Conservation (phyloP, 2,888 invertebrate genomes). For the Meghimatium bilineatum region DNA sequence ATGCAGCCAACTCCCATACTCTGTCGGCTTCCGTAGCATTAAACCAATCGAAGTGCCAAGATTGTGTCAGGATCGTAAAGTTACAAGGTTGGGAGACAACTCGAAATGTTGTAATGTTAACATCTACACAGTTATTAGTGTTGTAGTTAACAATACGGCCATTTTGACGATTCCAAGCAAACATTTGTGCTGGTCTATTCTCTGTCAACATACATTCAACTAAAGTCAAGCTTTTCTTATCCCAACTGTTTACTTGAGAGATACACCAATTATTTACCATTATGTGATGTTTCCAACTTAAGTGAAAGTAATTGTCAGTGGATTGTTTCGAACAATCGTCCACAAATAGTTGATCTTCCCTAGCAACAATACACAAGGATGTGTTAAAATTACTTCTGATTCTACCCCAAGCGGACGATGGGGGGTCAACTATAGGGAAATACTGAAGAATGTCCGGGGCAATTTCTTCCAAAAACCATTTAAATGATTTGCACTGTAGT, state of each 20-base stretch:
- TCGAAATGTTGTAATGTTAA: not conserved
- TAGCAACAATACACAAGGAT: not conserved
- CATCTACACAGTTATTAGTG: not conserved
- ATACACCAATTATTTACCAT: not conserved
- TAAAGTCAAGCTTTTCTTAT: not conserved
- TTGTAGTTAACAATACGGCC: not conserved
- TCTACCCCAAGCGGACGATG: constrained; percentile 1
- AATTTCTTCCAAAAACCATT: constrained; percentile 27
- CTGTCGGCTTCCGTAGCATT: not conserved
- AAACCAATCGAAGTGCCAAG: not conserved
- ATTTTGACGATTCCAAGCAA: constrained; percentile 19
- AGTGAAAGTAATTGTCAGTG: not conserved
- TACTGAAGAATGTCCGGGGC: constrained; percentile 18
- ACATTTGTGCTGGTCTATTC: not conserved
- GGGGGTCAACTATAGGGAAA: constrained; percentile 27
- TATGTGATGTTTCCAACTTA: constrained; percentile 20
- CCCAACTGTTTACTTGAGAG: not conserved
- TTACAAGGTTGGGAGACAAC: not conserved
- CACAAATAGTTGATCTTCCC: not conserved
- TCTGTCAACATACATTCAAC: not conserved
- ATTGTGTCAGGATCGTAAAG: not conserved
- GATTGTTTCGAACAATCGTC: not conserved
- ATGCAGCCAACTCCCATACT: not conserved
- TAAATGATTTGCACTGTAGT: constrained; percentile 35
- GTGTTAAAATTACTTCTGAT: not conserved